Evolutionary conservation across 2,888 invertebrate genomes (phyloP).

Genomic region (Nasonovia ribisnigri): DNA sequence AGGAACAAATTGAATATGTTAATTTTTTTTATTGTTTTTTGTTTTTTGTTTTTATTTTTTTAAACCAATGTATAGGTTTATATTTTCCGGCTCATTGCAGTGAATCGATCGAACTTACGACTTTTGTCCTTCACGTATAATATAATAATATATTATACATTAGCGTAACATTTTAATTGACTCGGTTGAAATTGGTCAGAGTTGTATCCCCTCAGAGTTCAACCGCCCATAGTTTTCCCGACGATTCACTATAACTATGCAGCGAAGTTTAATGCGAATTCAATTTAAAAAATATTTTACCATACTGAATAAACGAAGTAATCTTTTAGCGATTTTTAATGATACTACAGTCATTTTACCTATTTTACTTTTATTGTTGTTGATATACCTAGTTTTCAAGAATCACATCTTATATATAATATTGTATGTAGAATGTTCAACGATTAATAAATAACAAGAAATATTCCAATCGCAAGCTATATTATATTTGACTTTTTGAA

Average conservation of each 20-base stretch:
- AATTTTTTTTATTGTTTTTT: slow-evolving; percentile 43
- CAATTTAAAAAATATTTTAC: neutral
- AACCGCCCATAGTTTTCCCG: neutral
- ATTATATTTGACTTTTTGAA: too few species aligned
- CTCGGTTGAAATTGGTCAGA: neutral
- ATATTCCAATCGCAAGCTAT: too few species aligned
- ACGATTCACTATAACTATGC: neutral
- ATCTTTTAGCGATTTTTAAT: neutral
- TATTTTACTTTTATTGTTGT: neutral
- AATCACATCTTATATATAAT: neutral
- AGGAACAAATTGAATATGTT: slow-evolving; percentile 50
- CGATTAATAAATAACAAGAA: too few species aligned
- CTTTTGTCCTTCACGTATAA: neutral
- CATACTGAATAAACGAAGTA: neutral
- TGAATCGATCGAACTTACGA: slow-evolving; percentile 29
- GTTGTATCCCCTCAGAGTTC: neutral
- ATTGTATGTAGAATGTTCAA: neutral
- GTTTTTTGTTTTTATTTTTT: neutral
- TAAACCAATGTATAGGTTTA: neutral
- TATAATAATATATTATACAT: neutral
- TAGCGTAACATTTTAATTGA: neutral
- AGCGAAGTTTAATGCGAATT: neutral
- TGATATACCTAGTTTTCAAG: neutral
- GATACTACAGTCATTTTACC: neutral
- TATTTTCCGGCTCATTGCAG: slow-evolving; percentile 4